phyloP scores from a whole-genome alignment of 2,113 vertebrate species.

The Trichomycterus rosablanca region DNA sequence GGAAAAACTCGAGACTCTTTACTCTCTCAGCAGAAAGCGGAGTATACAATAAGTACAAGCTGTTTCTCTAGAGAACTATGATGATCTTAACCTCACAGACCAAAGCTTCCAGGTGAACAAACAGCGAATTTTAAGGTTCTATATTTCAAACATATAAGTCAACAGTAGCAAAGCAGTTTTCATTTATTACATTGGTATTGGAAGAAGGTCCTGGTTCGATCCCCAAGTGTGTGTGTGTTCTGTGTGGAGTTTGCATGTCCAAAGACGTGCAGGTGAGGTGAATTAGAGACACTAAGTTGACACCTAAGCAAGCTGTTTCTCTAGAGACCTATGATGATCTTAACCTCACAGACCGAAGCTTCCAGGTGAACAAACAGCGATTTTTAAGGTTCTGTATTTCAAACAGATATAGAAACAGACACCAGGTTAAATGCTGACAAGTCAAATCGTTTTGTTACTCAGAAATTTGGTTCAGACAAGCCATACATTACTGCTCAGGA shows the following conservation, averaged over 20 bases:
- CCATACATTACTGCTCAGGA: conserved; percentile 7
- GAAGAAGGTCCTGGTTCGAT: too few relatives aligned
- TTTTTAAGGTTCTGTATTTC: too few relatives aligned
- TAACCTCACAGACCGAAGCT: conserved; percentile 3
- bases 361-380: conserved; percentile 8
- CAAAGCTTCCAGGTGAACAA: conserved; percentile 18
- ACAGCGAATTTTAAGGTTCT: not conserved
- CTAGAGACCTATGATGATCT: conserved; percentile 11
- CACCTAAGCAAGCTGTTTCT: conserved; percentile 23
- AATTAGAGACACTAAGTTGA: too few relatives aligned
- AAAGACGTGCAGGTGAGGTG: too few relatives aligned
- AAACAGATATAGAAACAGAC: not conserved
- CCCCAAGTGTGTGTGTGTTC: too few relatives aligned
- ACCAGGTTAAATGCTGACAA: not conserved
- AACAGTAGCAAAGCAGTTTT: too few relatives aligned
- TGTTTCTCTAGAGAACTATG: conserved; percentile 18
- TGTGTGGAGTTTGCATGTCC: too few relatives aligned
- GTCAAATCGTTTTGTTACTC: not conserved
- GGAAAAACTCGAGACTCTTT: conserved; percentile 17
- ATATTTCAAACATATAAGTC: too few relatives aligned
- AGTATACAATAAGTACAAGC: conserved; percentile 13
- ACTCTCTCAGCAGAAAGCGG: not conserved
- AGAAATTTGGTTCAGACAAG: conserved; percentile 4
- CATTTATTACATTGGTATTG: too few relatives aligned
- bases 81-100: not conserved